Conservation (phyloP, 2,888 invertebrate genomes). For the Agrochola litura region DNA sequence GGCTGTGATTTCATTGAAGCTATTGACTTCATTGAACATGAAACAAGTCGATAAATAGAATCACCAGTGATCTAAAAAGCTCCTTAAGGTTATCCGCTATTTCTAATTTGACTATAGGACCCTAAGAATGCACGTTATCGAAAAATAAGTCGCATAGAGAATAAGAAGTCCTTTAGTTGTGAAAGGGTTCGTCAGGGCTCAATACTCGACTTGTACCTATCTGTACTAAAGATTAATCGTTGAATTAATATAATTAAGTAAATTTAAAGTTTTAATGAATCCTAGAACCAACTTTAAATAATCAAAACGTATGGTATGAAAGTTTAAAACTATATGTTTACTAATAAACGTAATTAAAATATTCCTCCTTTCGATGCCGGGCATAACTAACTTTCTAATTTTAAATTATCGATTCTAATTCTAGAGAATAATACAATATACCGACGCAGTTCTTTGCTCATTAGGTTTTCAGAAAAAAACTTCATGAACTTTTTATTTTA, state of each 20-base stretch:
- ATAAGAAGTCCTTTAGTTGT: background rate
- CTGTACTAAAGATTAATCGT: background rate
- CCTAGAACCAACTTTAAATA: background rate
- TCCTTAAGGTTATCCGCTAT: background rate
- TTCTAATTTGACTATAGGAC: background rate
- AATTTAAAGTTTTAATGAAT: background rate
- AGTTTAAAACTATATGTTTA: background rate
- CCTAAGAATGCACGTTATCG: background rate
- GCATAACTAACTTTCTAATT: background rate
- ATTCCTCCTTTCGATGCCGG: background rate
- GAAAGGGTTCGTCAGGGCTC: background rate
- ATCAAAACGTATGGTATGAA: background rate
- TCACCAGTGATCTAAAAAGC: background rate
- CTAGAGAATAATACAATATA: background rate
- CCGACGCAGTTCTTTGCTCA: background rate
- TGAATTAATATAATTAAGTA: background rate
- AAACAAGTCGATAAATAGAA: background rate
- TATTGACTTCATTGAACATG: constrained; percentile 10
- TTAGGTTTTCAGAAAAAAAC: background rate
- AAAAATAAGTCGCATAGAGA: background rate
- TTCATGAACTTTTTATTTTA: too few relatives aligned
- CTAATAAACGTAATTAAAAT: background rate
- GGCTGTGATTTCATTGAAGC: background rate
- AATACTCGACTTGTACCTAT: background rate
- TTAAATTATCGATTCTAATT: background rate